Percentiles rank a stretch among this genome's conserved stretches.
Evolutionary conservation across 2,797 vertebrate genomes (phyloP).

Genomic region (Zalophus californianus): DNA sequence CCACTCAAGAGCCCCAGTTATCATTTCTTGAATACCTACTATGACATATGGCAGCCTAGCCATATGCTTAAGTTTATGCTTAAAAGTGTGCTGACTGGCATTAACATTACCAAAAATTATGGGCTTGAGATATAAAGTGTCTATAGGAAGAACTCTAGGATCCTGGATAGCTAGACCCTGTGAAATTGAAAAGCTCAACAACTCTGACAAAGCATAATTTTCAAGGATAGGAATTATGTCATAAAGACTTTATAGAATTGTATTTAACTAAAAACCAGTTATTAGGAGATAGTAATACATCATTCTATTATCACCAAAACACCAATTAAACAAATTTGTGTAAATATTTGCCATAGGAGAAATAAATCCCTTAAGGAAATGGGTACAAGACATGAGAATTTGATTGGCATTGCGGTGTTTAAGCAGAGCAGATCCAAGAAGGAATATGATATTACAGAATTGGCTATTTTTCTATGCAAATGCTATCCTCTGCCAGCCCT

Average conservation of each 20-base stretch:
- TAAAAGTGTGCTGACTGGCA: neutral
- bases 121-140: neutral
- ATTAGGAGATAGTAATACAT: neutral
- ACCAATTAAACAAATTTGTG: neutral
- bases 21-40: neutral
- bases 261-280: neutral
- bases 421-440: neutral
- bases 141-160: neutral
- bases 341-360: neutral
- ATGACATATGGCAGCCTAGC: neutral
- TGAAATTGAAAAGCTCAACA: neutral
- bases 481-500: neutral
- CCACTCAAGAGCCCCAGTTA: too few relatives aligned
- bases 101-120: neutral
- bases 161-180: neutral
- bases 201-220: neutral
- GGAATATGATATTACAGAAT: neutral
- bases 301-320: neutral
- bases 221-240: neutral
- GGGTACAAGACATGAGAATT: neutral
- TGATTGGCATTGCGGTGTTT: neutral
- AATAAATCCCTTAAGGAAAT: neutral
- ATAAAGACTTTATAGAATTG: neutral
- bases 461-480: neutral
- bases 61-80: neutral